A percentile compares a stretch with the other conserved stretches of the same genome.
These are phyloP conservation scores for Dendrolimus kikuchii DNA, from an alignment of 1,140 invertebrate species.

Conservation along the genomic window DNA sequence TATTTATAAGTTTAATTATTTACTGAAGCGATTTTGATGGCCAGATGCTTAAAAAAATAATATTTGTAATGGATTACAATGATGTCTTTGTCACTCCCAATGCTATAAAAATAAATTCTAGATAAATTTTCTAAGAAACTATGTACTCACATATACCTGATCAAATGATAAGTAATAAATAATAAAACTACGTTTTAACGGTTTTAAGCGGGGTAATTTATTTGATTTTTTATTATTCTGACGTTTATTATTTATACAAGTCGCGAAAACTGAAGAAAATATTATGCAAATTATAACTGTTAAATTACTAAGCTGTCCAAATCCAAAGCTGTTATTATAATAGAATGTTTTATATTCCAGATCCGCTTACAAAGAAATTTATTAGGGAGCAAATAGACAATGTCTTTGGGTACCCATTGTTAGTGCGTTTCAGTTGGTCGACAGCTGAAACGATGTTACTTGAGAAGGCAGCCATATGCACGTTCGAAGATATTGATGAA, in stretches of 20 bases:
- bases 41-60: too few species aligned
- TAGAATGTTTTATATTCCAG: conserved; percentile 69
- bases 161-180: too few species aligned
- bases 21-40: too few species aligned
- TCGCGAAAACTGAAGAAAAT: background rate
- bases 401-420: conserved; percentile 95
- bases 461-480: conserved; percentile 77
- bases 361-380: conserved; percentile 96
- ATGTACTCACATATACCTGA: too few species aligned
- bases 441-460: conserved; percentile 90
- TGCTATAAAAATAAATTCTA: too few species aligned
- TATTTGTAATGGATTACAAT: too few species aligned
- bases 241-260: background rate
- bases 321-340: background rate
- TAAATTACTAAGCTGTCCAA: background rate
- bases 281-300: background rate
- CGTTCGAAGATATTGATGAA: conserved; percentile 83
- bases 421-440: conserved; percentile 99
- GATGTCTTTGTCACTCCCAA: too few species aligned
- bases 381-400: conserved; percentile 86
- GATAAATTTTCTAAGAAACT: too few species aligned
- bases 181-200: too few species aligned
- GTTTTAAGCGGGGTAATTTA: too few species aligned
- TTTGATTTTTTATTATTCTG: too few species aligned
- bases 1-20: too few species aligned